Percentiles rank a stretch among this genome's conserved stretches.
Conservation (phyloP, 2,888 invertebrate genomes). For the Mesorhabditis spiculigera region DNA sequence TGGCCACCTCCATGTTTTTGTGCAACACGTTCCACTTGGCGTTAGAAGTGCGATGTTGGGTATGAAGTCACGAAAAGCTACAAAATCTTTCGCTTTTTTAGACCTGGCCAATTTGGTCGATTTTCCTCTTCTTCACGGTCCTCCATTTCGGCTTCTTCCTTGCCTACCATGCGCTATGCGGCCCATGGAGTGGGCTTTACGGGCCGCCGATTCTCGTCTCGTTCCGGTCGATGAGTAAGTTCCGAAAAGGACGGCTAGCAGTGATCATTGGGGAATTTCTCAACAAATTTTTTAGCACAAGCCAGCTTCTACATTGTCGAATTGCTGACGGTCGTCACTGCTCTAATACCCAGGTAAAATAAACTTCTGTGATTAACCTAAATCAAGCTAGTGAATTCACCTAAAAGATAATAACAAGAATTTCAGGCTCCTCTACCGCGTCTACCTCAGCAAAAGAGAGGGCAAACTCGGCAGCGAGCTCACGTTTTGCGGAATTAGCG, state of each 20-base stretch:
- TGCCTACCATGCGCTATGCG: constrained; percentile 8
- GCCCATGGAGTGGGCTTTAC: constrained; percentile 10
- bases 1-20: constrained; percentile 81
- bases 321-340: neutral
- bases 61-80: constrained; percentile 57
- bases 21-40: constrained; percentile 82
- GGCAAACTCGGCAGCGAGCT: neutral
- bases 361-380: neutral
- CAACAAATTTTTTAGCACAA: neutral
- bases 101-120: constrained; percentile 23
- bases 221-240: constrained; percentile 1
- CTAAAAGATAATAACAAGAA: neutral
- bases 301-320: constrained; percentile 6
- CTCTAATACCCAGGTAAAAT: neutral
- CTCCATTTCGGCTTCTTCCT: constrained; percentile 31
- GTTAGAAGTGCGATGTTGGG: constrained; percentile 89
- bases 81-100: constrained; percentile 12
- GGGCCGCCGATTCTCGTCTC: constrained; percentile 6
- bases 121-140: constrained; percentile 37
- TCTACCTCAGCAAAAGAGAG: constrained; percentile 1
- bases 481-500: constrained; percentile 1
- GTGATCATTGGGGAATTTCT: too few species aligned
- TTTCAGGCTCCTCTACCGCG: neutral
- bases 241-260: neutral
- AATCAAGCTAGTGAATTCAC: neutral